Percentiles rank a stretch among this genome's conserved stretches.
phyloP scores from a whole-genome alignment of 1,140 invertebrate genomes.

The Drosophila watanabei region DNA sequence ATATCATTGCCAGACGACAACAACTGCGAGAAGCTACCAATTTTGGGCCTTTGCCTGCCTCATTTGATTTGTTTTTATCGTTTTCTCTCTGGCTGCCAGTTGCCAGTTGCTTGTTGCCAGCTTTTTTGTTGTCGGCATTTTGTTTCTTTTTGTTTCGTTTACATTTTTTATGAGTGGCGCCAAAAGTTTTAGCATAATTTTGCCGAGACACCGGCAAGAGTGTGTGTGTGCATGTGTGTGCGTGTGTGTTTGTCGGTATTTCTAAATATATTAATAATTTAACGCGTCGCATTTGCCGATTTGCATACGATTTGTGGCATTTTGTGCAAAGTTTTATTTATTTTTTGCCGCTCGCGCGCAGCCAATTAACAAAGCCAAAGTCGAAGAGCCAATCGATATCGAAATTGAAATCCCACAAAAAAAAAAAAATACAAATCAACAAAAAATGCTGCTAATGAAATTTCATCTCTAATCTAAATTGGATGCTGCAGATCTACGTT shows the following conservation, averaged over 20 bases:
- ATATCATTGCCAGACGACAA: conserved; percentile 20
- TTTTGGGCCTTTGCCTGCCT: conserved; percentile 25
- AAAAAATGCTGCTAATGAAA: conserved; percentile 59
- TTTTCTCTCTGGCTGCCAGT: conserved; percentile 13
- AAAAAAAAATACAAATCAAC: neutral
- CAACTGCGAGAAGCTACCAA: conserved; percentile 25
- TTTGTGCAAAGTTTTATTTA: conserved; percentile 39
- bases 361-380: conserved; percentile 58
- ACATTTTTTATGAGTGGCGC: conserved; percentile 78
- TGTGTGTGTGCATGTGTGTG: conserved; percentile 29
- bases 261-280: conserved; percentile 83
- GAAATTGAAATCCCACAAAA: conserved; percentile 5
- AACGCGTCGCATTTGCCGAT: conserved; percentile 65
- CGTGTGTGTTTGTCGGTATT: conserved; percentile 52
- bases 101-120: neutral
- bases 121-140: conserved; percentile 34
- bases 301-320: conserved; percentile 67
- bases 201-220: conserved; percentile 13
- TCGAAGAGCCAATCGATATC: conserved; percentile 13
- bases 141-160: conserved; percentile 44
- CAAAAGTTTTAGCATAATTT: conserved; percentile 79
- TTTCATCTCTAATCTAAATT: conserved; percentile 47
- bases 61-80: conserved; percentile 25
- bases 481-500: conserved; percentile 26
- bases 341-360: conserved; percentile 42